Conservation (phyloP, 2,797 vertebrate genomes). For the Semotilus atromaculatus region DNA sequence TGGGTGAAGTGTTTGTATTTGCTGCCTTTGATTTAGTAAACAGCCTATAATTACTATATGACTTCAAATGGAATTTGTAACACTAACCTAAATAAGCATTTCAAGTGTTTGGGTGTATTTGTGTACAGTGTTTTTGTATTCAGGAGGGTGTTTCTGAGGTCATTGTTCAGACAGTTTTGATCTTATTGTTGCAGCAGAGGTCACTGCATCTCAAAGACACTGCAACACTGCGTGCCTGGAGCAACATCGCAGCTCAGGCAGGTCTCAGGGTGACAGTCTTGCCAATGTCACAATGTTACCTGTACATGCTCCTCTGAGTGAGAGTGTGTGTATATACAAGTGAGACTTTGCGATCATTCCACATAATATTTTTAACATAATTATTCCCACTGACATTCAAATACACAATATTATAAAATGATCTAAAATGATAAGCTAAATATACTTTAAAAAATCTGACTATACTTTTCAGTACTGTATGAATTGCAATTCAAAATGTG, state of each 20-base stretch:
- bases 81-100: background rate
- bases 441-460: too few species aligned
- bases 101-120: background rate
- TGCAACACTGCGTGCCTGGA: constrained; percentile 19
- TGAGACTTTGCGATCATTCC: background rate
- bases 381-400: background rate
- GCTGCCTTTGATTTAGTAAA: constrained; percentile 1
- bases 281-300: constrained; percentile 41
- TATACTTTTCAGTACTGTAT: too few species aligned
- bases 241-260: constrained; percentile 33
- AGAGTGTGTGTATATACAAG: background rate
- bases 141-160: constrained; percentile 33
- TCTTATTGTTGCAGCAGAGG: constrained; percentile 22
- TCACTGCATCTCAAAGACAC: constrained; percentile 40
- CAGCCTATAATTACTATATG: background rate
- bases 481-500: too few species aligned
- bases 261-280: constrained; percentile 24
- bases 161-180: constrained; percentile 25
- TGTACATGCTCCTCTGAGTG: constrained; percentile 13
- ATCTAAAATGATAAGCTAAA: background rate
- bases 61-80: background rate
- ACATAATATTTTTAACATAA: background rate
- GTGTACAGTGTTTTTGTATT: constrained; percentile 16
- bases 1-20: constrained; percentile 12
- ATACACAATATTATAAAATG: background rate